Evolutionary conservation across 1,140 invertebrate species (phyloP).

Genomic region (Drosophila kohkoa): DNA sequence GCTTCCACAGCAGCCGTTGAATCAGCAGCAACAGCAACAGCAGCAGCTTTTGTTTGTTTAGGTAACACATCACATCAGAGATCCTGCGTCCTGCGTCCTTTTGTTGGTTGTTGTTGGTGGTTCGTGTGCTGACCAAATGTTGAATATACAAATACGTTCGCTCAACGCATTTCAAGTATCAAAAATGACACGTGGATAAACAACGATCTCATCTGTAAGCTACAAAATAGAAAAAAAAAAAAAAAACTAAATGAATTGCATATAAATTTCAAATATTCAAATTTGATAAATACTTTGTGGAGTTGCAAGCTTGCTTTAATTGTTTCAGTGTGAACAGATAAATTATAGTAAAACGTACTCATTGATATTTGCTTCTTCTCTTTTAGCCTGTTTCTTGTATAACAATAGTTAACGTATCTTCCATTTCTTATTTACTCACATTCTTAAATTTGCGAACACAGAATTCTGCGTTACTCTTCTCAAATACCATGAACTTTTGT

Average conservation of each 20-base stretch:
- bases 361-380: too few relatives aligned
- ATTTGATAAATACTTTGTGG: not conserved
- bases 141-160: conserved; percentile 26
- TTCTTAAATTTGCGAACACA: too few relatives aligned
- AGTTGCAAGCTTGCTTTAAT: too few relatives aligned
- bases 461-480: too few relatives aligned
- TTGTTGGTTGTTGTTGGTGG: conserved; percentile 3
- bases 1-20: conserved; percentile 13
- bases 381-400: too few relatives aligned
- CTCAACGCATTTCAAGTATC: not conserved
- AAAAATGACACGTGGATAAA: conserved; percentile 29
- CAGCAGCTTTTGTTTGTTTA: conserved; percentile 58
- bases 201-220: not conserved
- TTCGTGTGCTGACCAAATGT: conserved; percentile 35
- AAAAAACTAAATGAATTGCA: not conserved
- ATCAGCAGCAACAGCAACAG: conserved; percentile 31
- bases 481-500: too few relatives aligned
- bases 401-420: too few relatives aligned
- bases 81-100: not conserved
- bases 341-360: too few relatives aligned
- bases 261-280: not conserved
- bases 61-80: conserved; percentile 9
- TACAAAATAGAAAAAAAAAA: not conserved
- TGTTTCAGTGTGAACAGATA: too few relatives aligned
- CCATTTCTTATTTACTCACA: too few relatives aligned